Conservation (phyloP, 2,888 invertebrate genomes). For the Sicus ferrugineus region DNA sequence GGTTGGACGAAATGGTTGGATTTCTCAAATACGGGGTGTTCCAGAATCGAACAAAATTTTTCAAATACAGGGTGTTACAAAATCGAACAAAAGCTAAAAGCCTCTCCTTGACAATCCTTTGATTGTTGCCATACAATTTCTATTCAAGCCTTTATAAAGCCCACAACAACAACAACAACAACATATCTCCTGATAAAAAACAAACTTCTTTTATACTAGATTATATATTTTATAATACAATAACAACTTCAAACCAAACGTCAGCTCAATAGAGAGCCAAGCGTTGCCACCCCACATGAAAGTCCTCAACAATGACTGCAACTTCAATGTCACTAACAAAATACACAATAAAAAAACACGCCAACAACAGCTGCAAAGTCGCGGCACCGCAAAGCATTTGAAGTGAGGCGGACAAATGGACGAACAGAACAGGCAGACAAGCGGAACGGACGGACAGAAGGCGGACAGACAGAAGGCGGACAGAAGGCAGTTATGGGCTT, state of each 20-base stretch:
- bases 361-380: neutral
- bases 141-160: too few species aligned
- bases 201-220: too few species aligned
- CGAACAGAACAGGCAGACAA: neutral
- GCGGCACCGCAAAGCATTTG: too few species aligned
- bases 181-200: too few species aligned
- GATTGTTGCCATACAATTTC: too few species aligned
- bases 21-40: too few species aligned
- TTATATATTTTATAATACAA: too few species aligned
- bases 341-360: neutral
- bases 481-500: neutral
- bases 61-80: too few species aligned
- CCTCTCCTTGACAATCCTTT: too few species aligned
- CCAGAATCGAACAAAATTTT: too few species aligned
- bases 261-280: neutral
- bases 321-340: conserved; percentile 21
- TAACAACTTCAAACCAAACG: neutral
- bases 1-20: too few species aligned
- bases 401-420: neutral
- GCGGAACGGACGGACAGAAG: neutral
- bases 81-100: too few species aligned
- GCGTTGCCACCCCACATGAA: neutral
- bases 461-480: neutral
- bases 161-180: neutral
- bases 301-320: neutral